Base-by-base conservation (phyloP, 2,888 invertebrate genomes). In the Limenitis camilla region DNA sequence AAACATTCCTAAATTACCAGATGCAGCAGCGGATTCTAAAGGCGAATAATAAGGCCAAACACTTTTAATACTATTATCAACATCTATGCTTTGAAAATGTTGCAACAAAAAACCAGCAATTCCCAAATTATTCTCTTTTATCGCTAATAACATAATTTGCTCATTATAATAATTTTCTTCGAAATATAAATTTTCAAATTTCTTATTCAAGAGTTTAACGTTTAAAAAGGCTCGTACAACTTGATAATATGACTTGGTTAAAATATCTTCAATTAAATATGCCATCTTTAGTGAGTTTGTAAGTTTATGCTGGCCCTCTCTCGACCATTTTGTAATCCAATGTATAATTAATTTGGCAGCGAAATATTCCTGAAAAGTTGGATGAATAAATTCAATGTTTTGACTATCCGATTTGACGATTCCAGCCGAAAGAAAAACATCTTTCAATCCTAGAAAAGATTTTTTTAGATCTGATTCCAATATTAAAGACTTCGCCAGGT, bases 301-400 rank as follows among this genome's bases (percentile, higher is more conserved):
- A 5, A 43, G 33, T 8, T n/a, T 6, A 33, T 32, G 27, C 4
- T 5, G 19, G 5, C 8, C 6, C 19, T 33, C 11, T 43, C 32
- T 32, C 7, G 30, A 9, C 43, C 43, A 43, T 43, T 43, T 33
- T 5, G 4, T 7, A 5, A 43, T 7, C 43, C 43, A 43, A 19
- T 11, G n/a, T 10, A 43, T 10, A n/a, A 32, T 31, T 32, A 32
- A 19, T 33, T 43, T 43, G 2, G 27, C 32, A 6, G 32, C 43
- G 32, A 43, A 43, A 19, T 43, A 43, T 43, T 43, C 43, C 10
- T 6, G 9, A 9, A 43, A 43, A 30, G 43, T 43, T n/a, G n/a
- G n/a, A n/a, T n/a, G n/a, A n/a, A n/a, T n/a, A n/a, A n/a, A n/a
- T n/a, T n/a, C n/a, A n/a, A 43, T 9, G 11, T n/a, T n/a, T 11